Base-by-base conservation (phyloP, 2,888 invertebrate species). In the Dynastes grantii region DNA sequence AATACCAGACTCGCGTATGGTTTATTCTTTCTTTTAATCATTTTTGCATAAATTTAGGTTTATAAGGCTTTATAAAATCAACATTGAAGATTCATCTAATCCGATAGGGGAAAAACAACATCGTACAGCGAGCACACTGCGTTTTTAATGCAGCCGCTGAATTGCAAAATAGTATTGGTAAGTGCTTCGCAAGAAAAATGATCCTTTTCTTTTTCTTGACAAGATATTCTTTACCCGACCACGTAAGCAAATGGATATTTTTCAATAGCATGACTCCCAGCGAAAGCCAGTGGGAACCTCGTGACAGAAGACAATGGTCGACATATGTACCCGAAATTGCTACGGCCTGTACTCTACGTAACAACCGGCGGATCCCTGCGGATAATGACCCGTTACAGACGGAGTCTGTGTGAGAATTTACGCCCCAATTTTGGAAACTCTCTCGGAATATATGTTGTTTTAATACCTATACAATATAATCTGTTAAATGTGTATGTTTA, bases 241-340 rank as follows among this genome's bases (percentile, higher is more conserved):
- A 61, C 76, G 61, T 76, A 61, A 68, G 76, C 67, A 77, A 68
- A 68, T 67, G 68, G 77, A 70, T 77, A 77, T 79, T 76, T 75
- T 79, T 76, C 58, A 78, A 79, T 81, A 75, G 81, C 81, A 77
- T 81, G 81, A 78, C 70, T 77, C 68, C 61, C 67, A 53, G 64
- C 79, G 76, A 40, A 53, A 63, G 77, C 65, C 68, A 75, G 65
- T 81, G 81, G 75, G 80, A 81, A 80, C 75, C 79, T 76, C 79
- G 78, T 81, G 81, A 81, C 78, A 77, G 53, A 76, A 81, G 78
- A 81, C 81, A 81, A 81, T 81, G 65, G 79, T 64, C 77, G 80
- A 81, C 81, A 81, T 81, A 78, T 81, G 68, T 68, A 79, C 79
- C 77, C 63, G 68, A 79, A 78, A 79, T 79, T 79, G 68, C 76